A percentile compares a stretch with the other conserved stretches of the same genome.
Conservation (phyloP, 2,113 vertebrate genomes). For the Gasterosteus nipponicus region DNA sequence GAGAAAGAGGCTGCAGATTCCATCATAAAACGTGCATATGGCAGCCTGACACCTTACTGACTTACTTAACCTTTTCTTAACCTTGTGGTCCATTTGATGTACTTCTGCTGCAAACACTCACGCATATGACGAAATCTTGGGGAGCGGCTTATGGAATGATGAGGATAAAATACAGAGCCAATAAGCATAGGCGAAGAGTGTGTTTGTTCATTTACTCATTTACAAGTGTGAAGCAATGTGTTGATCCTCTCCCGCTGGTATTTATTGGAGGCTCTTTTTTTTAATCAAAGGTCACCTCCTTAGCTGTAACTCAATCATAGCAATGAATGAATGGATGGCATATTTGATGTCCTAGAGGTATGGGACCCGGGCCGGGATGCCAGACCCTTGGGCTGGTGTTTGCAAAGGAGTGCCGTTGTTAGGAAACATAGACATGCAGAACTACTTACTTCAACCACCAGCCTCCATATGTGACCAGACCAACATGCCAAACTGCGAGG, state of each 20-base stretch:
- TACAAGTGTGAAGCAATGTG: constrained; percentile 45
- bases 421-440: constrained; percentile 3
- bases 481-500: not conserved
- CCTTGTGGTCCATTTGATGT: not conserved
- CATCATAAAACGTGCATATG: constrained; percentile 58
- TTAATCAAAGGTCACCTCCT: constrained; percentile 52
- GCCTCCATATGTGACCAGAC: not conserved
- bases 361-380: not conserved
- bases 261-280: constrained; percentile 46
- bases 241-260: constrained; percentile 44
- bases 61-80: constrained; percentile 1
- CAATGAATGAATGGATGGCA: constrained; percentile 48
- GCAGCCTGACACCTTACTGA: constrained; percentile 2
- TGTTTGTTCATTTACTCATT: constrained; percentile 9
- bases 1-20: constrained; percentile 48
- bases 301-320: constrained; percentile 62
- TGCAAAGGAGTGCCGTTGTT: constrained; percentile 28
- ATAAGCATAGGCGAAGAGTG: not conserved
- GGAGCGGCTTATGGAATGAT: not conserved
- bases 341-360: constrained; percentile 43
- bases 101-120: not conserved
- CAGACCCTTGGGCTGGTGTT: constrained; percentile 20
- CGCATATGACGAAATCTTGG: not conserved
- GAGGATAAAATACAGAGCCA: constrained; percentile 4
- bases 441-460: not conserved